These are phyloP conservation scores for Notarius lentiginosus DNA, from an alignment of 2,113 vertebrate genomes.

Conservation along the genomic window DNA sequence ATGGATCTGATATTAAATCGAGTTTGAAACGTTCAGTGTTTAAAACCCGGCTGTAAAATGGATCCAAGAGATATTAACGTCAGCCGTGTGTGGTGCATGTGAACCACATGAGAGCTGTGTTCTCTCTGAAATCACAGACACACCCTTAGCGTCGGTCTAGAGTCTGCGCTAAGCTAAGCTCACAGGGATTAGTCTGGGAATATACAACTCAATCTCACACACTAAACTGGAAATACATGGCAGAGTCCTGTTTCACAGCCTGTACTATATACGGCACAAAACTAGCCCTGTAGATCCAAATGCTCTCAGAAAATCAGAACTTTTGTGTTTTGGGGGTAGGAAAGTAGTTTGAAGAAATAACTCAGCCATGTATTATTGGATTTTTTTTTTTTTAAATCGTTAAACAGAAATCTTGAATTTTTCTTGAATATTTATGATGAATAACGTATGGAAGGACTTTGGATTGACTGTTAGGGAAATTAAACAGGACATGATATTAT, in stretches of 20 bases:
- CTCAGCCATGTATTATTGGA: neutral
- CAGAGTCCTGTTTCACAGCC: neutral
- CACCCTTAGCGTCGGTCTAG: neutral
- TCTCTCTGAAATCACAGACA: conserved; percentile 6
- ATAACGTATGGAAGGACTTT: neutral
- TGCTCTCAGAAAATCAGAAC: neutral
- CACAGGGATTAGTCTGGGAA: neutral
- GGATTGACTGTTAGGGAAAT: too few species aligned
- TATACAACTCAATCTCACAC: neutral
- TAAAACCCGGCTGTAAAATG: conserved; percentile 1
- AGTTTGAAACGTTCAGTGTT: neutral
- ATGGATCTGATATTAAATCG: neutral
- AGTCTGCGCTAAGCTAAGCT: neutral
- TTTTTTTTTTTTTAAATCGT: too few species aligned
- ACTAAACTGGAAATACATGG: neutral
- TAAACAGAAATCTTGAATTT: too few species aligned
- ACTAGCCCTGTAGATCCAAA: neutral
- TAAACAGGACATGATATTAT: too few species aligned
- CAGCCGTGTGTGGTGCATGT: neutral
- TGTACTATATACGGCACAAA: neutral
- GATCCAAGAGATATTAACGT: neutral
- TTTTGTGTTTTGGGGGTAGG: too few species aligned
- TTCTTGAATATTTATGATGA: neutral
- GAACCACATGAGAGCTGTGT: conserved; percentile 22
- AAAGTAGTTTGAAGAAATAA: neutral